These are phyloP conservation scores for Amblyteles armatorius DNA, from an alignment of 2,888 invertebrate species.

Conservation along the genomic window DNA sequence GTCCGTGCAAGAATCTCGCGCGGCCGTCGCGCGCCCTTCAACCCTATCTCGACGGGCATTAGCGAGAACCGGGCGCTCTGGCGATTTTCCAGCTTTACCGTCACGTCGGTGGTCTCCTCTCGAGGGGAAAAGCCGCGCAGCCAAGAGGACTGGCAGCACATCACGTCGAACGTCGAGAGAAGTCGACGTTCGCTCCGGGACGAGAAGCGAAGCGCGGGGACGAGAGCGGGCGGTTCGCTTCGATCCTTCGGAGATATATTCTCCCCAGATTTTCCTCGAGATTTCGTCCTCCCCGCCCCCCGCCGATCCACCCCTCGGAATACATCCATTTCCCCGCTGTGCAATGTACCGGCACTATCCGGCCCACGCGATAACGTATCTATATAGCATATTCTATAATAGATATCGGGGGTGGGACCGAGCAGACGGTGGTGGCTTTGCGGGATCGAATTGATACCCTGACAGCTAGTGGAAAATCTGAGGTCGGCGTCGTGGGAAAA, in stretches of 20 bases:
- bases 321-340: conserved; percentile 43
- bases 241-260: conserved; percentile 50
- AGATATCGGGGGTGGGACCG: conserved; percentile 43
- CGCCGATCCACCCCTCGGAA: neutral
- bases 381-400: conserved; percentile 48
- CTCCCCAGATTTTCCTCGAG: conserved; percentile 63
- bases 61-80: conserved; percentile 49
- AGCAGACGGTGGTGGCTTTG: conserved; percentile 47
- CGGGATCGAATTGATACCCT: conserved; percentile 59
- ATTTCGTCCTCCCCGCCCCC: conserved; percentile 39
- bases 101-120: conserved; percentile 60
- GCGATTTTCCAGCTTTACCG: conserved; percentile 61
- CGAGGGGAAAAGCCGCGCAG: conserved; percentile 62
- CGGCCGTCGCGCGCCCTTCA: conserved; percentile 22
- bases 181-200: conserved; percentile 54
- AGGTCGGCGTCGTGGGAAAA: conserved; percentile 40
- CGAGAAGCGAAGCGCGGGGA: neutral
- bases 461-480: conserved; percentile 60
- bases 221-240: conserved; percentile 3
- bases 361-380: conserved; percentile 2
- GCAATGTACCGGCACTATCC: conserved; percentile 21
- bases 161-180: conserved; percentile 56
- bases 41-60: conserved; percentile 40
- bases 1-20: conserved; percentile 23
- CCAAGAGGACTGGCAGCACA: conserved; percentile 34